Percentiles rank a stretch among this genome's conserved stretches.
These are phyloP conservation scores for Ormyrus thymus DNA, from an alignment of 2,888 invertebrate genomes.

Conservation along the genomic window DNA sequence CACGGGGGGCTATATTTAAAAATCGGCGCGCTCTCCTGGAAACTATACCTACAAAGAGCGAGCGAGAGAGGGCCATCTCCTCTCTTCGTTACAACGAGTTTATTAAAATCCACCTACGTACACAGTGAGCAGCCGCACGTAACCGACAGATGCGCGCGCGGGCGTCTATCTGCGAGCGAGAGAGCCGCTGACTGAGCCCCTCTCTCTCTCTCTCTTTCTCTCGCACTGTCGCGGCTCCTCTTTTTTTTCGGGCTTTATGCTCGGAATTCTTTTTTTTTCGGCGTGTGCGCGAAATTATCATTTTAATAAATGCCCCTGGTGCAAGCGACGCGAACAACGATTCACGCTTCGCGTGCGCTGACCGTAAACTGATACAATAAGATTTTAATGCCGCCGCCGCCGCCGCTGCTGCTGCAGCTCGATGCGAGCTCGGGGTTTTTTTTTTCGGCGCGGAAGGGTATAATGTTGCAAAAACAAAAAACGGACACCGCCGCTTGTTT, in stretches of 20 bases:
- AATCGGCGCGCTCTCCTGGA: slow-evolving; percentile 74
- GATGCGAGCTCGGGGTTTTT: background rate
- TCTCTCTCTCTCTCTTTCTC: background rate
- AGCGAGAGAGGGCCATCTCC: slow-evolving; percentile 24
- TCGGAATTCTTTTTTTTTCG: slow-evolving; percentile 7
- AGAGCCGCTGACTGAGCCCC: background rate
- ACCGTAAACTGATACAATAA: slow-evolving; percentile 55
- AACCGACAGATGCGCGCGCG: slow-evolving; percentile 50
- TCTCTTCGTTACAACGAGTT: slow-evolving; percentile 69
- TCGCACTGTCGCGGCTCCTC: slow-evolving; percentile 38
- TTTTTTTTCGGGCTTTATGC: slow-evolving; percentile 45
- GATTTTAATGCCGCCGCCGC: slow-evolving; percentile 50
- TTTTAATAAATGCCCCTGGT: slow-evolving; percentile 54
- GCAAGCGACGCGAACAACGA: slow-evolving; percentile 53
- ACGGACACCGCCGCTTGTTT: no score
- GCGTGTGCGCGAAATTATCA: slow-evolving; percentile 51
- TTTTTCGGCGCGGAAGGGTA: background rate
- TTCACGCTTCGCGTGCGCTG: slow-evolving; percentile 47
- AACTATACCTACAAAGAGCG: slow-evolving; percentile 62
- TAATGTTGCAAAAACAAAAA: no score
- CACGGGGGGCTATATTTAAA: slow-evolving; percentile 72
- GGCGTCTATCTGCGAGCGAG: slow-evolving; percentile 20
- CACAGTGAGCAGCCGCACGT: slow-evolving; percentile 57
- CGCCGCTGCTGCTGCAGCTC: slow-evolving; percentile 12
- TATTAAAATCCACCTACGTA: slow-evolving; percentile 69